These are phyloP conservation scores for Fragum whitleyi DNA, from an alignment of 2,888 invertebrate genomes.

Conservation along the genomic window DNA sequence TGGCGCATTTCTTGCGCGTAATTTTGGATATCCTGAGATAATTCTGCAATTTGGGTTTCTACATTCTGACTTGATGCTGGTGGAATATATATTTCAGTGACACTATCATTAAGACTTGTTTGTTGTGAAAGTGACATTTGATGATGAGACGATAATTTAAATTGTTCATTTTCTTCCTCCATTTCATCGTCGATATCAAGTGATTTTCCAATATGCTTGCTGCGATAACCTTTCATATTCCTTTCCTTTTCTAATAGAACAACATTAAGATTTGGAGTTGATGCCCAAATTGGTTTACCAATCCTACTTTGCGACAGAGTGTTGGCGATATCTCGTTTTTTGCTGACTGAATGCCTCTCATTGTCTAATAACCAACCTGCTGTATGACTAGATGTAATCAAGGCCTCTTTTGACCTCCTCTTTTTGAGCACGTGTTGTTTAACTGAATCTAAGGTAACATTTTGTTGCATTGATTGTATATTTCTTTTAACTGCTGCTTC, in stretches of 20 bases:
- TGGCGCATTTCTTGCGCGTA: constrained; percentile 13
- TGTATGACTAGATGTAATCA: constrained; percentile 51
- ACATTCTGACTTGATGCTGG: not conserved
- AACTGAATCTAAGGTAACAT: not conserved
- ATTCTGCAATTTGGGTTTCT: not conserved
- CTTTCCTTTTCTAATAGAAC: constrained; percentile 2
- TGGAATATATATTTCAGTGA: not conserved
- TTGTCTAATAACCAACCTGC: constrained; percentile 60
- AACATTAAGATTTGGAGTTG: constrained; percentile 50
- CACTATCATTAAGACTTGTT: not conserved
- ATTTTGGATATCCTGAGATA: not conserved
- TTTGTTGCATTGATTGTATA: not conserved
- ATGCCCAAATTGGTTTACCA: constrained; percentile 48
- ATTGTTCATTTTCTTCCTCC: not conserved
- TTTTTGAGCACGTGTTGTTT: constrained; percentile 35
- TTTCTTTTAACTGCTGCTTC: no score
- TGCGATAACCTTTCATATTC: not conserved
- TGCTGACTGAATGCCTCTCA: constrained; percentile 13
- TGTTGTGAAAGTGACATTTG: constrained; percentile 1
- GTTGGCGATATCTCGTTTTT: not conserved
- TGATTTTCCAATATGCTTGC: not conserved
- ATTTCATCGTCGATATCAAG: not conserved
- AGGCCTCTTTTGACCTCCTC: constrained; percentile 46
- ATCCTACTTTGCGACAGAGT: constrained; percentile 3
- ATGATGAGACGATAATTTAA: not conserved